Evolutionary conservation across 2,888 invertebrate species (phyloP).

Genomic region (Thysanoteuthis rhombus): DNA sequence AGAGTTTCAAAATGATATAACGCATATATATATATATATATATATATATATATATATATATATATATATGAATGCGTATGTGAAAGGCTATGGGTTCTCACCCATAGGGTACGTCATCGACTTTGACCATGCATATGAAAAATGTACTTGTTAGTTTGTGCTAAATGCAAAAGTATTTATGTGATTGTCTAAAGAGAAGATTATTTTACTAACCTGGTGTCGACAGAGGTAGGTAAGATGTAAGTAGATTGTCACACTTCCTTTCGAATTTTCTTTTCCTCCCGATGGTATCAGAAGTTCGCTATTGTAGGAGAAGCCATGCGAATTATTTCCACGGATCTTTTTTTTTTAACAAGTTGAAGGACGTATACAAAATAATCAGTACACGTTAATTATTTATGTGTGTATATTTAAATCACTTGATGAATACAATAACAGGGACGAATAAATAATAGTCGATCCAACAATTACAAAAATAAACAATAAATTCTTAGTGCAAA

Average conservation of each 20-base stretch:
- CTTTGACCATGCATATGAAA: neutral
- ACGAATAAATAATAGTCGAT: neutral
- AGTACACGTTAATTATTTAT: neutral
- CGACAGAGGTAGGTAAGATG: neutral
- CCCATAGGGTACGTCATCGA: no score
- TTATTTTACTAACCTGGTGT: neutral
- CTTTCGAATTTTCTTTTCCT: neutral
- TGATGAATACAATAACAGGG: neutral
- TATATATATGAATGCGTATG: neutral
- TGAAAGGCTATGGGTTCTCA: no score
- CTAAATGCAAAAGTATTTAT: neutral
- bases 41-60: no score
- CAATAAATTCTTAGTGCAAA: neutral
- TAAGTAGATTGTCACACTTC: neutral
- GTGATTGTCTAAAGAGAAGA: neutral
- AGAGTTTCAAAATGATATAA: no score
- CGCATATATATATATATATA: neutral
- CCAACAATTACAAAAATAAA: neutral
- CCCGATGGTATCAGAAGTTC: neutral
- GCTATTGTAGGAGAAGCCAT: neutral
- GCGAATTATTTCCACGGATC: neutral
- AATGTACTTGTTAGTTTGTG: neutral
- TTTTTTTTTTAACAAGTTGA: neutral
- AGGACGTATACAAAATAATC: neutral
- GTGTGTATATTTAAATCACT: neutral